Evolutionary conservation across 30 jellyfish, hydroid and myxozoan species (phyloP).

Genomic region (Hydractinia echinata): DNA sequence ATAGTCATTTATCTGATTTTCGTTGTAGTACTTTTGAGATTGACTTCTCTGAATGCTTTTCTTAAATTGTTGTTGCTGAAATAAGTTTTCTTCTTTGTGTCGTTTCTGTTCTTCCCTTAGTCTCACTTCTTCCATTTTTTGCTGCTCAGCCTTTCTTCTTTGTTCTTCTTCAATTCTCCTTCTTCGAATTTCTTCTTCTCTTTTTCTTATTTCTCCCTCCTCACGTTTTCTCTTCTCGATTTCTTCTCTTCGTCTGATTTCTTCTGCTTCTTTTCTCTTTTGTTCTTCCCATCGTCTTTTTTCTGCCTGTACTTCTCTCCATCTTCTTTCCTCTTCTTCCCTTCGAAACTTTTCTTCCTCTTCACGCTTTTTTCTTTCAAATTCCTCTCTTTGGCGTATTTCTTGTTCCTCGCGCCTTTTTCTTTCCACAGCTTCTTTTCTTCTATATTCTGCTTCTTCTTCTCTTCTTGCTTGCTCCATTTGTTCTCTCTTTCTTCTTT

Average conservation of each 20-base stretch:
- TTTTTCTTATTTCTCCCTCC: not conserved
- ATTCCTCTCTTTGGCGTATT: not conserved
- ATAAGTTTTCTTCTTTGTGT: not conserved
- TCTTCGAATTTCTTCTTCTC: not conserved
- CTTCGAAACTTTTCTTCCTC: not conserved
- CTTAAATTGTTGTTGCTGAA: not conserved
- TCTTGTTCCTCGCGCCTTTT: not conserved
- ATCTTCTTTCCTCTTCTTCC: not conserved
- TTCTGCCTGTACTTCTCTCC: not conserved
- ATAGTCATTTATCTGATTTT: not conserved
- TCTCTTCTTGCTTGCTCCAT: too few relatives aligned
- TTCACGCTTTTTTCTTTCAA: not conserved
- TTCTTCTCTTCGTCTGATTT: slow-evolving; percentile 8
- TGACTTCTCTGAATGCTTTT: slow-evolving; percentile 6
- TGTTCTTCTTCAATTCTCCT: not conserved
- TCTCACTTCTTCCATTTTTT: not conserved
- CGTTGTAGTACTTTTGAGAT: not conserved
- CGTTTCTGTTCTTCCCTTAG: not conserved
- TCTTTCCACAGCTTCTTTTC: not conserved
- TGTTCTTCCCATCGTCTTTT: not conserved
- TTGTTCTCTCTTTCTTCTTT: not conserved
- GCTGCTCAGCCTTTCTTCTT: not conserved
- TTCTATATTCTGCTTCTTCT: too few relatives aligned
- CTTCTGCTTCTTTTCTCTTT: not conserved
- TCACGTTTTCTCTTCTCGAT: not conserved